Evolutionary conservation across 2,888 invertebrate species (phyloP), one percentile per base, ranked within the genome.

Genomic region (Polymixis lichenea): DNA sequence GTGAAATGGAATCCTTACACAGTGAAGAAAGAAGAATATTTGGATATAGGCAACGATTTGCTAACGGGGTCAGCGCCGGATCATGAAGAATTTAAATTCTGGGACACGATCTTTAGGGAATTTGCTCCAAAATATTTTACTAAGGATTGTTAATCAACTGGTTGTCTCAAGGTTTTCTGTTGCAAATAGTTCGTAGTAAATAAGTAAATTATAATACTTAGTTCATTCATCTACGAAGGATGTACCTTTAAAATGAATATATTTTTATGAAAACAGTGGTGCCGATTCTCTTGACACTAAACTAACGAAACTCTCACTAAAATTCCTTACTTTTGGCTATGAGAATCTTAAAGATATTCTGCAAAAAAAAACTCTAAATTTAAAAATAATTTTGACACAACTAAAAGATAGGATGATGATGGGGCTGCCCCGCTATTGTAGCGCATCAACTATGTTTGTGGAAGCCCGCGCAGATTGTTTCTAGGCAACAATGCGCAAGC

Each of bases 1-100:
- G 84, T 80, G 0, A 74, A 75, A 11, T 90, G 89, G 89, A 62
- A 49, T 15, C 86, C 84, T 2, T 90, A 82, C 56, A 78, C 83
- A 15, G 6, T 65, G 0, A 51, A 85, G 7, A 78, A 79, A 4
- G 80, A 87, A 73, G 71, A 82, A 22, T 86, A 81, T 75, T 65
- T 86, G 43, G 68, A 81, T 13, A 81, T 86, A 51, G 76, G 86
- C n/a, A 84, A 84, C 55, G 68, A 72, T 28, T 49, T 86, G 46
- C 64, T 64, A 60, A 32, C 61, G 15, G 46, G 71, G 22, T 76
- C 73, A 4, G 84, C 78, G 0, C 83, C 83, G 5, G 86, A 86
- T 58, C 61, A 73, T 13, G 72, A 84, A n/a, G 86, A 86, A 25
- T 75, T 76, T 19, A 56, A 77, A 46, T 86, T 84, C 64, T 86